Conservation (phyloP, 2,113 vertebrate genomes). For the Tachysurus fulvidraco region DNA sequence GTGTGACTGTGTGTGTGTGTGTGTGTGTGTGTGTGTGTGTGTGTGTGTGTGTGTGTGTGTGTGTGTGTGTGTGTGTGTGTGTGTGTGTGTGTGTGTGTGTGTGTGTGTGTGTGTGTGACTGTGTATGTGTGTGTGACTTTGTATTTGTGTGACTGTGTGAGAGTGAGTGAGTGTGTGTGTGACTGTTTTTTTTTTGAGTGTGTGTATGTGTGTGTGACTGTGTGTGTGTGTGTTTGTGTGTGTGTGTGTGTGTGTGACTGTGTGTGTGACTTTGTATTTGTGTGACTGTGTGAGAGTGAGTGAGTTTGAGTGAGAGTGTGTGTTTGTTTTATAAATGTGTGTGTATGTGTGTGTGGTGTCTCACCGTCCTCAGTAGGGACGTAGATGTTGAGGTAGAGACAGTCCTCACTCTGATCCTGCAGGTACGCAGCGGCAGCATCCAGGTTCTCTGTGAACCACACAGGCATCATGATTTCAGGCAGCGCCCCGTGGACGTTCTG, state of each 20-base stretch:
- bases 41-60: not conserved
- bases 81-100: not conserved
- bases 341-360: conserved; percentile 53
- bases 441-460: conserved; percentile 93
- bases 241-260: too few species aligned
- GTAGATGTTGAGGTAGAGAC: conserved; percentile 92
- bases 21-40: too few species aligned
- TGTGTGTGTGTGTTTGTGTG: too few species aligned
- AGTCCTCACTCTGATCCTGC: conserved; percentile 92
- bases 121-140: not conserved
- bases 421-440: conserved; percentile 85
- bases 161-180: not conserved
- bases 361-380: conserved; percentile 93
- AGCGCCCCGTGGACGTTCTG: conserved; percentile 89
- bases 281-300: not conserved
- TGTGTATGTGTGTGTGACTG: not conserved
- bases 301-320: not conserved
- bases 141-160: not conserved
- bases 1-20: not conserved
- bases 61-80: too few species aligned
- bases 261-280: too few species aligned
- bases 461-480: conserved; percentile 89
- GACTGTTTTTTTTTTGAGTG: too few species aligned
- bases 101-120: not conserved
- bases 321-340: not conserved